Evolutionary conservation across 2,888 invertebrate species (phyloP).

Genomic region (Epinotia brunnichana): DNA sequence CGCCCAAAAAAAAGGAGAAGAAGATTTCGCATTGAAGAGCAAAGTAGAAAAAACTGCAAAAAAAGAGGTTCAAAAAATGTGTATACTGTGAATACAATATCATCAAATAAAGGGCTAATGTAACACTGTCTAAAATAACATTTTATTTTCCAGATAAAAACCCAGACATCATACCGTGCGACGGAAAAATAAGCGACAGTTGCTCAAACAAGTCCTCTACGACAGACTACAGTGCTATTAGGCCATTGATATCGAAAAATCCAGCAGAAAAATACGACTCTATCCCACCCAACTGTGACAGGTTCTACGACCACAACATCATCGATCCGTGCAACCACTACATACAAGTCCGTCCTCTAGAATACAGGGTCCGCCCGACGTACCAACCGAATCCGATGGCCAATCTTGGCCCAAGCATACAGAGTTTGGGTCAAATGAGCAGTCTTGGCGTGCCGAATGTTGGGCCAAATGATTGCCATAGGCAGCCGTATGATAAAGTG

Average conservation of each 20-base stretch:
- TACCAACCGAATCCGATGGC: slow-evolving; percentile 63
- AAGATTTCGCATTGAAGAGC: too few relatives aligned
- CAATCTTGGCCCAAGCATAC: slow-evolving; percentile 66
- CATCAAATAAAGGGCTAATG: too few relatives aligned
- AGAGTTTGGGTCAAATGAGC: slow-evolving; percentile 63
- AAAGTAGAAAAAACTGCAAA: too few relatives aligned
- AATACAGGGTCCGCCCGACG: slow-evolving; percentile 65
- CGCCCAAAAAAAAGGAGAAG: too few relatives aligned
- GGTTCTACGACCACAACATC: slow-evolving; percentile 71
- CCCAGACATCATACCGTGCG: slow-evolving; percentile 79
- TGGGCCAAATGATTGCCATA: slow-evolving; percentile 69
- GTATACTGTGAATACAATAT: too few relatives aligned
- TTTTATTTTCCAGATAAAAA: slow-evolving; percentile 72
- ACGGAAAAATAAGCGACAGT: slow-evolving; percentile 78
- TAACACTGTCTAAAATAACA: too few relatives aligned
- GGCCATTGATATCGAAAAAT: slow-evolving; percentile 73
- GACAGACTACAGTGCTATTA: slow-evolving; percentile 75
- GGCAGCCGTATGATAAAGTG: slow-evolving; percentile 74
- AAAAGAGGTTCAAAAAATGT: too few relatives aligned
- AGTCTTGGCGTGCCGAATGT: slow-evolving; percentile 59
- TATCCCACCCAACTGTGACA: slow-evolving; percentile 63
- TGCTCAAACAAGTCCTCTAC: slow-evolving; percentile 78
- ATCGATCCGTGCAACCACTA: slow-evolving; percentile 70
- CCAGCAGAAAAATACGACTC: slow-evolving; percentile 72
- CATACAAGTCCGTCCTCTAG: slow-evolving; percentile 73